Evolutionary conservation across 2,113 vertebrate species (phyloP), one percentile per base, ranked within the genome.

Genomic region (Semnornis frantzii): DNA sequence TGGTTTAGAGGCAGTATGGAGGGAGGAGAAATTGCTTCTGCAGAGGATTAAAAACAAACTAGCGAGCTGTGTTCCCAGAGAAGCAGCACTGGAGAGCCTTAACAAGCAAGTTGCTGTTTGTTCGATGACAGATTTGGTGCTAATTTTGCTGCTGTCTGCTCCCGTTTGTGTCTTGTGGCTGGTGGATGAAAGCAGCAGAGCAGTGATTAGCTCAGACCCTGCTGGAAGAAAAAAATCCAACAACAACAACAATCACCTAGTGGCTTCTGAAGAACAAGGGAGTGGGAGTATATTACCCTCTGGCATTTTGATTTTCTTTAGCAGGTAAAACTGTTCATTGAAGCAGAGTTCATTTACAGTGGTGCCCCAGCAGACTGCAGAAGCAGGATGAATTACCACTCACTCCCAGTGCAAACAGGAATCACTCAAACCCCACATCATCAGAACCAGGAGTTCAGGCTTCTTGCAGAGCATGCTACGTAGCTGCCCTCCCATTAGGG

Each of bases 221-320:
- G 34, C 54, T 89, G 58, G 64, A 82, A 65, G 69, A 68, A 44
- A 63, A 27, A 16, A 48, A 71, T 23, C 7, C 16, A 52, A 50
- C 23, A 12, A 52, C 50, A 52, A 52, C 65, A n/a, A 63, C 28
- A 10, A 27, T 44, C 18, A 69, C 50, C 21, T 19, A 14, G 46
- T 82, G 80, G 52, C 95, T 94, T 95, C 81, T 80, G 79, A 91
- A 87, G 86, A 96, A 82, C 65, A 80, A 71, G 88, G 58, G 87
- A 90, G 64, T 30, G 57, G 80, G 87, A 87, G 85, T 95, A 72
- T 92, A 95, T 96, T 96, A 90, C 77, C 93, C 75, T 54, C 85
- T 93, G 77, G 86, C 58, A 37, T 90, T 96, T 97, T 95, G 87
- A 76, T 97, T 97, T 95, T 94, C 94, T 95, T 96, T 96, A 89